These are phyloP conservation scores for Bombus cullumanus DNA, from an alignment of 1,140 invertebrate species.

Conservation along the genomic window DNA sequence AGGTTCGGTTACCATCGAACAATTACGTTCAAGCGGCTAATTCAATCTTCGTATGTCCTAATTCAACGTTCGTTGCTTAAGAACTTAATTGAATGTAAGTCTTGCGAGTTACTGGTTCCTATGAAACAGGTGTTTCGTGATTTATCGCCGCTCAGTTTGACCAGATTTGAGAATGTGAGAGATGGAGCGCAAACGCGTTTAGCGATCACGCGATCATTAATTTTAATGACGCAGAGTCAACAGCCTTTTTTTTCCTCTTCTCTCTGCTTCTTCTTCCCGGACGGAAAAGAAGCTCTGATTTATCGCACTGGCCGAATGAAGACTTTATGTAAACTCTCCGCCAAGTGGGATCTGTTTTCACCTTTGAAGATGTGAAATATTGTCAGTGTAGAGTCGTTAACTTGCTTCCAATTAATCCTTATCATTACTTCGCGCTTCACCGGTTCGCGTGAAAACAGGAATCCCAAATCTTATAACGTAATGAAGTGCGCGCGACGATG, in stretches of 20 bases:
- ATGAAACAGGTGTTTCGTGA: constrained; percentile 39
- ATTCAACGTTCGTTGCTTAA: neutral
- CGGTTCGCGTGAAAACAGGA: neutral
- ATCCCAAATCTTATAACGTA: neutral
- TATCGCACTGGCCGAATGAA: constrained; percentile 35
- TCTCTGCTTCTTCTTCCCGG: neutral
- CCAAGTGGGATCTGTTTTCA: constrained; percentile 37
- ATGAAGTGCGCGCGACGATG: neutral
- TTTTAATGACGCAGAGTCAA: constrained; percentile 42
- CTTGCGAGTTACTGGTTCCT: neutral
- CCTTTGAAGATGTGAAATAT: constrained; percentile 31
- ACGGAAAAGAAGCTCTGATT: constrained; percentile 34
- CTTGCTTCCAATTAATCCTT: constrained; percentile 40
- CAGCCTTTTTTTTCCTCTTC: constrained; percentile 13
- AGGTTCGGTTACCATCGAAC: constrained; percentile 33
- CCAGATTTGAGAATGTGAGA: constrained; percentile 14
- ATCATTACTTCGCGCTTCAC: constrained; percentile 18
- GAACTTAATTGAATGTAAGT: constrained; percentile 17
- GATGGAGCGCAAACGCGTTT: constrained; percentile 38
- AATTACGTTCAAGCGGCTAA: neutral
- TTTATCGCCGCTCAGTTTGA: constrained; percentile 28
- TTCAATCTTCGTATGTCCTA: neutral
- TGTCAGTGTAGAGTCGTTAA: constrained; percentile 7
- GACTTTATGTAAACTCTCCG: constrained; percentile 42
- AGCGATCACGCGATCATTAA: constrained; percentile 54